Percentiles rank a stretch among this genome's conserved stretches.
Conservation (phyloP, 2,113 vertebrate species). For the Sprattus sprattus region DNA sequence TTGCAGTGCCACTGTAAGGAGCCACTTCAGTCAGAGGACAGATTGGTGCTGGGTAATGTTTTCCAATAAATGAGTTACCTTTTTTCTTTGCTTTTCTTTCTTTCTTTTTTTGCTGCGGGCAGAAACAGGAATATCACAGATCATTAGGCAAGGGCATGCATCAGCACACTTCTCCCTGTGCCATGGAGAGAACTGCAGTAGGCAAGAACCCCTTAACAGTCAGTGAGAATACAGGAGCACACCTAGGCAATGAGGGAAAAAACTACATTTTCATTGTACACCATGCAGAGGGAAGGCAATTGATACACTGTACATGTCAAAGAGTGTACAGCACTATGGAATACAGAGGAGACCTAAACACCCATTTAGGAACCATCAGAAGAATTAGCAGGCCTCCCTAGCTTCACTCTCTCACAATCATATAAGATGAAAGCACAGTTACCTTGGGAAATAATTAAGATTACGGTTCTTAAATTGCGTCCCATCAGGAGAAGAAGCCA, state of each 20-base stretch:
- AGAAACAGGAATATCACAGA: constrained; percentile 44
- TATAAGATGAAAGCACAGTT: not conserved
- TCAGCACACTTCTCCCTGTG: constrained; percentile 33
- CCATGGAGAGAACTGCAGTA: not conserved
- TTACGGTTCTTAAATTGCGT: constrained; percentile 54
- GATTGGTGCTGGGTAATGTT: constrained; percentile 26
- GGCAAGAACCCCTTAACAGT: not conserved
- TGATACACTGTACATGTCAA: not conserved
- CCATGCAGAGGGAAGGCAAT: not conserved
- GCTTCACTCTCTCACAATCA: not conserved
- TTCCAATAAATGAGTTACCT: constrained; percentile 21
- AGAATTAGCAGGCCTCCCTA: too few relatives aligned
- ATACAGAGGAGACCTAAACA: not conserved
- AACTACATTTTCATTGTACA: not conserved
- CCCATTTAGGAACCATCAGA: not conserved
- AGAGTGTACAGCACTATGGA: not conserved
- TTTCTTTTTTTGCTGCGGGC: constrained; percentile 8
- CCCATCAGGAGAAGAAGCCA: constrained; percentile 49
- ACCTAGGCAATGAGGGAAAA: not conserved
- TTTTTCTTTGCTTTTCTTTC: not conserved
- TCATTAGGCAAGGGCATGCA: constrained; percentile 46
- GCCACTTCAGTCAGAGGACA: constrained; percentile 35
- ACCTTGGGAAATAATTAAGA: constrained; percentile 39
- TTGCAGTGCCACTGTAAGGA: constrained; percentile 20
- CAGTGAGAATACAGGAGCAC: not conserved